Percentiles rank a stretch among this genome's conserved stretches.
phyloP scores from a whole-genome alignment of 2,888 invertebrate genomes.

The Trilocha varians region DNA sequence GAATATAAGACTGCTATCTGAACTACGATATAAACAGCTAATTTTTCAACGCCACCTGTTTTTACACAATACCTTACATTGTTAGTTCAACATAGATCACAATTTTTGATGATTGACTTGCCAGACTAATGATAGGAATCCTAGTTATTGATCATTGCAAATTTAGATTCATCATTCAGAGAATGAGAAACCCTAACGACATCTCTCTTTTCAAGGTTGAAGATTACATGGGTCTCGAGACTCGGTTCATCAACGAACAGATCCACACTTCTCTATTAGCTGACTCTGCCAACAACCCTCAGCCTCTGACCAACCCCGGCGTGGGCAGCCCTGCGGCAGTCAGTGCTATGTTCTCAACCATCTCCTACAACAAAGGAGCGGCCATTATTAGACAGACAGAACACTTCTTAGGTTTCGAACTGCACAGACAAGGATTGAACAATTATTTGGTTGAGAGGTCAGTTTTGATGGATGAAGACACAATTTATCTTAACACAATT shows the following conservation, averaged over 20 bases:
- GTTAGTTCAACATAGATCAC: no score
- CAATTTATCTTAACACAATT: no score
- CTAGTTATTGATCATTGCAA: no score
- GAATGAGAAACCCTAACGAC: no score
- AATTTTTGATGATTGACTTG: no score
- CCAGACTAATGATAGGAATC: no score
- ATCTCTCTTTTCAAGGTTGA: constrained; percentile 65
- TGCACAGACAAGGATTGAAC: constrained; percentile 69
- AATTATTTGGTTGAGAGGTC: constrained; percentile 70
- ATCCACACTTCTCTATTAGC: constrained; percentile 75
- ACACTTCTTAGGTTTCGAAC: constrained; percentile 68
- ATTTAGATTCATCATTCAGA: no score
- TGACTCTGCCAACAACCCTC: constrained; percentile 73
- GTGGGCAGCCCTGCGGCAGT: constrained; percentile 74
- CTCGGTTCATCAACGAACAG: constrained; percentile 81
- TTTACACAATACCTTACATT: no score
- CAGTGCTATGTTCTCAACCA: constrained; percentile 75
- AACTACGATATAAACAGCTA: no score
- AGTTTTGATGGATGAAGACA: constrained; percentile 11
- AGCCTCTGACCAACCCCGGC: constrained; percentile 71
- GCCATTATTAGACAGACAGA: constrained; percentile 79
- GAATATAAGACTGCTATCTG: no score
- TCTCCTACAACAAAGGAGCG: constrained; percentile 81
- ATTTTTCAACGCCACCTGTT: no score
- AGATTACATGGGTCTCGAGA: constrained; percentile 74